These are phyloP conservation scores for Eupsittula cactorum DNA, from an alignment of 2,113 vertebrate species.

Conservation along the genomic window DNA sequence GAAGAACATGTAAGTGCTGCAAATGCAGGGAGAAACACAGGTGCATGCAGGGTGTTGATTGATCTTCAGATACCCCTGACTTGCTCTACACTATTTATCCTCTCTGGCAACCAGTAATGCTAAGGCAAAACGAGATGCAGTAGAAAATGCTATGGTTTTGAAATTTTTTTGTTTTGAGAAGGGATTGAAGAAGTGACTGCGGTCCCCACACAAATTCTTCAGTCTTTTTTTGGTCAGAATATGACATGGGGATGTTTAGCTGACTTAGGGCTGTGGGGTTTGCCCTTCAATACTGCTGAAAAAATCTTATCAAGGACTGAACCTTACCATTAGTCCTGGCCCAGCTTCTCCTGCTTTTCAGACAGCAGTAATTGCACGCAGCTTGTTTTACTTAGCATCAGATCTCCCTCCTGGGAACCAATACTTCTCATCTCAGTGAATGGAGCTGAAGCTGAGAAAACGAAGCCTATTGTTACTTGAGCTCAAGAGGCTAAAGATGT, in stretches of 20 bases:
- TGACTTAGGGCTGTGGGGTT: neutral
- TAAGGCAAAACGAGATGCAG: neutral
- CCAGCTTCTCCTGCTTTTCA: neutral
- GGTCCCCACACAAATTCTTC: neutral
- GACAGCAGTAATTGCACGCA: constrained; percentile 18
- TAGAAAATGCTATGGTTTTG: neutral
- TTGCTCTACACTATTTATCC: neutral
- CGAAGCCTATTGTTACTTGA: constrained; percentile 17
- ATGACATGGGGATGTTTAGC: neutral
- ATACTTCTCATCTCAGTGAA: neutral
- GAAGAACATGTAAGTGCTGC: neutral
- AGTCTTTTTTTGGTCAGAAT: neutral
- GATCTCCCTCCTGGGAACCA: neutral
- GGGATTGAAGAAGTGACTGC: neutral
- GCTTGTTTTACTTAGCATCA: constrained; percentile 20
- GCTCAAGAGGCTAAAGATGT: neutral
- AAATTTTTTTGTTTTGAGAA: neutral
- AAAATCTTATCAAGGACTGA: neutral
- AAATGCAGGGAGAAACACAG: neutral
- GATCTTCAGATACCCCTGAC: neutral
- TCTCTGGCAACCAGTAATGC: neutral
- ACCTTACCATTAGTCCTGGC: neutral
- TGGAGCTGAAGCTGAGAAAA: constrained; percentile 25
- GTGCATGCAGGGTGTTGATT: neutral
- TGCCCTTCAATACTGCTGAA: neutral